Evolutionary conservation across 2,888 invertebrate species (phyloP).

Genomic region (Microctonus brassicae): DNA sequence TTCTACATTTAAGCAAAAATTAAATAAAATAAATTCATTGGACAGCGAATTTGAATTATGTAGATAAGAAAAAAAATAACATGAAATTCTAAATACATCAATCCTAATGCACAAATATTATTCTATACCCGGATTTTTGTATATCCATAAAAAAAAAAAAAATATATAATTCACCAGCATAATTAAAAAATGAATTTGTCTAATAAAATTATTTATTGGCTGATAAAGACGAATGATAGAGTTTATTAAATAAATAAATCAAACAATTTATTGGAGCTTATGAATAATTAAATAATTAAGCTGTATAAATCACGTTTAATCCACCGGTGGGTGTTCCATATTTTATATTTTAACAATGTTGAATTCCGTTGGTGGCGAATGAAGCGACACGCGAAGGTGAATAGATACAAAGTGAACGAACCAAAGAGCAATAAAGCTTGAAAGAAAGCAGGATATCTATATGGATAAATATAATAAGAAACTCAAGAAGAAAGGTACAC

Average conservation of each 20-base stretch:
- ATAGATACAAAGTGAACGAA: slow-evolving; percentile 2
- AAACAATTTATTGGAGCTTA: neutral
- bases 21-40: too few relatives aligned
- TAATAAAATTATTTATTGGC: too few relatives aligned
- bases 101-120: neutral
- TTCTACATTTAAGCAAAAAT: neutral
- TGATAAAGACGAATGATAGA: neutral
- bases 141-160: too few relatives aligned
- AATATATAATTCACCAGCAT: too few relatives aligned
- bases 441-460: neutral
- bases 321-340: slow-evolving; percentile 10
- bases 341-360: slow-evolving; percentile 15
- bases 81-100: neutral
- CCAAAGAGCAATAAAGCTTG: neutral
- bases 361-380: neutral
- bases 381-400: neutral
- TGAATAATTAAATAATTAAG: neutral
- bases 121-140: neutral
- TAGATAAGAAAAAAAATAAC: neutral
- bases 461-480: neutral
- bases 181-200: too few relatives aligned
- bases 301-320: neutral
- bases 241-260: neutral
- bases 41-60: too few relatives aligned
- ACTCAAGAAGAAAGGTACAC: neutral